Evolutionary conservation across 2,888 invertebrate genomes (phyloP), one percentile per base, ranked within the genome.

Genomic region (Crossocerus cetratus): DNA sequence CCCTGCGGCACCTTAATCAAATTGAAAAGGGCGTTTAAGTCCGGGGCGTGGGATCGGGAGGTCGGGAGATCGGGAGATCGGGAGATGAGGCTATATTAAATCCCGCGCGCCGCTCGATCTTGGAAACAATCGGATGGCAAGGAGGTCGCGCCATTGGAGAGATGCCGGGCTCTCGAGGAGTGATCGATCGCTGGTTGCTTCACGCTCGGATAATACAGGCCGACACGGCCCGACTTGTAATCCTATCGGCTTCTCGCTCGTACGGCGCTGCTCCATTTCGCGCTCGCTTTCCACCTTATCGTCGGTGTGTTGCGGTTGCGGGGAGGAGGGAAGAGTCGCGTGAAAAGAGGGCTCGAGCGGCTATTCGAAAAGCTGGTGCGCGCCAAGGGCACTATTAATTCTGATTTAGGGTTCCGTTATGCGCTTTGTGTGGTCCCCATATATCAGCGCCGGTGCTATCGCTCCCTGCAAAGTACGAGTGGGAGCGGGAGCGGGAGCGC

Each of bases 371-470:
- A 65, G 71, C 72, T 80, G 32, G 8, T 8, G 32, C 80, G 79
- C 72, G 80, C 77, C 76, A 76, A 84, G 83, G 82, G 83, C 85
- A 84, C 86, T 86, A 88, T 87, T 87, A 86, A 87, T 87, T 86
- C 84, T 85, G 87, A 87, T 87, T 87, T 87, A 83, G 83, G 80
- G 83, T 86, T 81, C 87, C 87, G 86, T 86, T 86, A 84, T 74
- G 78, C 87, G 81, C 86, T 86, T 87, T 87, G 87, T 87, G 87
- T 87, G 87, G 87, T 86, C 87, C 79, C 84, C 83, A 86, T 87
- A 84, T 87, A 87, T 87, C 87, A 87, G 79, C n/a, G n/a, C 61
- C 77, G 61, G 76, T 74, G 79, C 82, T 84, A 82, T 78, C 83
- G 76, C 81, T 78, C 81, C 70, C 75, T 78, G 76, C 81, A 64